A percentile compares a stretch with the other conserved stretches of the same genome.
Evolutionary conservation across 2,113 vertebrate genomes (phyloP).

Genomic region (Halcyon senegalensis): DNA sequence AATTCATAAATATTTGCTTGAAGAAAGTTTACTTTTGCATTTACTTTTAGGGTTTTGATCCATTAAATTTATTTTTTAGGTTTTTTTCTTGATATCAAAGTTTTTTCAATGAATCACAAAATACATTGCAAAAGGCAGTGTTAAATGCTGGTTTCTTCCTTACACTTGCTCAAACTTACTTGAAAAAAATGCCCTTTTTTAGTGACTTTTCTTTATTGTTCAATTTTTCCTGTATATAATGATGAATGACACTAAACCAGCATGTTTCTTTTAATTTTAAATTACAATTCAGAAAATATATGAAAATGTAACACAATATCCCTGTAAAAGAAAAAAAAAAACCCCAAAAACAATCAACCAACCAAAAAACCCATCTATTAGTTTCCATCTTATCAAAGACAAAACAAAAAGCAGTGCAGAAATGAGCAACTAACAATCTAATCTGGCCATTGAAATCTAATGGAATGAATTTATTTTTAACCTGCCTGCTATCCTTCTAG

Average conservation of each 20-base stretch:
- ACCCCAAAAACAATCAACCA: too few species aligned
- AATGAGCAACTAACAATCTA: neutral
- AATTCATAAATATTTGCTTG: neutral
- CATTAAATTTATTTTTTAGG: neutral
- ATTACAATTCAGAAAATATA: neutral
- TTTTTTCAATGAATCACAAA: neutral
- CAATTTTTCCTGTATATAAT: neutral
- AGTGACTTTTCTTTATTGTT: neutral
- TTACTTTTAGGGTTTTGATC: neutral
- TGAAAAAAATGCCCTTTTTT: neutral
- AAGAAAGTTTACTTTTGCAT: neutral
- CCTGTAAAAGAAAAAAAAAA: neutral
- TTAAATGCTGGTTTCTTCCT: neutral
- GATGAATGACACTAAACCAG: neutral
- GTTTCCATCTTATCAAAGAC: neutral
- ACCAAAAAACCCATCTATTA: neutral
- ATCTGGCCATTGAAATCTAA: neutral
- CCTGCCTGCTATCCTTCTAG: neutral
- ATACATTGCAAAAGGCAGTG: neutral
- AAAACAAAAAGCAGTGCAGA: neutral
- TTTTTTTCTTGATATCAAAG: neutral
- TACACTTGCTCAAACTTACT: neutral
- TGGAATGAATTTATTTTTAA: neutral
- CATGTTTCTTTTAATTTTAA: neutral
- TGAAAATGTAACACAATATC: neutral